Base-by-base conservation (phyloP, 23 tunicate genomes). In the Styela clava region DNA sequence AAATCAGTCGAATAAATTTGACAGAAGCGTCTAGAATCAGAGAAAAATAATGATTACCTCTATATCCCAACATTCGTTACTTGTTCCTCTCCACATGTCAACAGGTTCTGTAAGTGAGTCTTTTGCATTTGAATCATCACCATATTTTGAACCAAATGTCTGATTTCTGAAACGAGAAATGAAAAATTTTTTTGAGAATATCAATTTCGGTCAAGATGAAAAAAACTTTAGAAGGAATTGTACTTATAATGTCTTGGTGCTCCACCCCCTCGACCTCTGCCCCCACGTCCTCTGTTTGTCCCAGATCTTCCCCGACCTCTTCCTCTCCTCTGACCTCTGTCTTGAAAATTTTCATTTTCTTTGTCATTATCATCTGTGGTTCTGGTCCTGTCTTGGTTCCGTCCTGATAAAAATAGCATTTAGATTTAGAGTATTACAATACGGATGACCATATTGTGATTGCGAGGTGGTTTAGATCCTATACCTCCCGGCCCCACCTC, bases 281-380 rank as follows among this genome's bases (percentile, higher is more conserved):
- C 64, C 24, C 68, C 61, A 2, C 78, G 23, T 44, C 56, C 56
- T 44, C 56, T 44, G 56, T 44, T 44, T 23, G 69, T 70, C 12
- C 81, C 73, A 3, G 89, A 85, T 37, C 95, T 73, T 3, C 95
- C 89, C 33, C 97, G 52, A 34, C 97, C 90, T 36, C 87, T 68
- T 0, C 88, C 83, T 33, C 83, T 61, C 52, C 37, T 28, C 34
- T 82, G 67, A 3, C 83, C 83, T 23, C 85, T 28, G 77, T 79
- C 82, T 63, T 86, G 86, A 3, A 67, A 76, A 20, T 73, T 81
- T 23, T 82, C 84, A 26, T 79, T 81, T 27, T 82, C 97, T 78
- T 83, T 85, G 80, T 69, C 63, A 37, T 86, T 85, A 34, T 82
- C 89, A 9, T 86, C 97, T 16, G 63, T 70, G 9, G 78, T 12